Evolutionary conservation across 2,888 invertebrate genomes (phyloP), one percentile per base, ranked within the genome.

Genomic region (Buathra laborator): DNA sequence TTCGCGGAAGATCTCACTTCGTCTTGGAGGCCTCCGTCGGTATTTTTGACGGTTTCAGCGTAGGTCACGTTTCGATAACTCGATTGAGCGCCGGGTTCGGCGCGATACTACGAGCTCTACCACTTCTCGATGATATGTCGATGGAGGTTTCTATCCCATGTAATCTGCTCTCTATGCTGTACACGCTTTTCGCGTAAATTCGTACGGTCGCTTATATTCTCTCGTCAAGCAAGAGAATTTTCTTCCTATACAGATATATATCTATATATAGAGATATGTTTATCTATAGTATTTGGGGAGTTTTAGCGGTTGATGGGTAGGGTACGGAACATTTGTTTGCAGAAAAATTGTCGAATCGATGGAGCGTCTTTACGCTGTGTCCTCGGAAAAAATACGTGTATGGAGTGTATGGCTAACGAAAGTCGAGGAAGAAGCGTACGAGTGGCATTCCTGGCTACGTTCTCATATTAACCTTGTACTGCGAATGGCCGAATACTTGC

Each of bases 391-490:
- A 75, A 79, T 92, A 56, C 90, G 90, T n/a, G 88, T 90, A 9
- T 92, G 91, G 93, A 87, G 87, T 51, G 81, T 83, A 51, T 92
- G 93, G 93, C 83, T 93, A 67, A 82, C 81, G 46, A 89, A 89
- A 85, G 82, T 93, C 56, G 88, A 88, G n/a, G 91, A 92, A 12
- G 85, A 88, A 24, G 89, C 89, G 6, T 81, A 85, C 77, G 90
- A 91, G 72, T 93, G 92, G 93, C 88, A 91, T 32, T 86, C 86
- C 46, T 93, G 92, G 92, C 81, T 93, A 24, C 87, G 85, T 14
- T 83, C 88, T 7, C 87, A 91, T 85, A 88, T 90, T 76, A 87
- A 92, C 86, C 84, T 92, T 46, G 59, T 81, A 51, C 32, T 87
- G 43, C 88, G 89, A 75, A 87, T 92, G 81, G 81, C 85, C 82